phyloP scores from a whole-genome alignment of 2,888 invertebrate genomes.

The Tuberolachnus salignus region DNA sequence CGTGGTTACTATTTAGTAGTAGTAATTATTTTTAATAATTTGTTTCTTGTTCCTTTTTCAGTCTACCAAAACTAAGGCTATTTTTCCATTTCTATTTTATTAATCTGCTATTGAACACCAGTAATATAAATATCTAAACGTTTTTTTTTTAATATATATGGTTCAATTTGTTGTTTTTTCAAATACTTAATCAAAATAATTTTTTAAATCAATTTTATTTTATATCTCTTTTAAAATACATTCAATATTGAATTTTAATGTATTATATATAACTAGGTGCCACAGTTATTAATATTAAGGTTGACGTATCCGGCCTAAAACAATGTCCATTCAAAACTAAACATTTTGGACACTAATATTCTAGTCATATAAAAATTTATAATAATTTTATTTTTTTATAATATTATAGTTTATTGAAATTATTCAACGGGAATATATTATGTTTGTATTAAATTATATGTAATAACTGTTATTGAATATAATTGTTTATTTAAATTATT shows the following conservation, averaged over 20 bases:
- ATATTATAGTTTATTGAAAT: neutral
- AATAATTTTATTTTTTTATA: conserved; percentile 39
- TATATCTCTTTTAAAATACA: neutral
- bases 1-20: neutral
- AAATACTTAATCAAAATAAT: neutral
- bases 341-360: conserved; percentile 13
- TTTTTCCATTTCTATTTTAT: conserved; percentile 36
- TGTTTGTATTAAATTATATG: conserved; percentile 32
- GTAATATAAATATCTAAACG: neutral
- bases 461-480: conserved; percentile 33
- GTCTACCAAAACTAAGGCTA: neutral
- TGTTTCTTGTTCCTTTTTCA: conserved; percentile 45
- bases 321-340: conserved; percentile 25
- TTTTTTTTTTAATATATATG: neutral
- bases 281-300: neutral
- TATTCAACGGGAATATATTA: neutral
- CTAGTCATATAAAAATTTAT: conserved; percentile 38
- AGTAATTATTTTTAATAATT: conserved; percentile 18
- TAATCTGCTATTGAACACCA: neutral
- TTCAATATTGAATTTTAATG: conserved; percentile 2
- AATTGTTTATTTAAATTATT: conserved; percentile 18
- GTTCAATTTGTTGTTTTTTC: neutral
- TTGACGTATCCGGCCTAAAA: conserved; percentile 31
- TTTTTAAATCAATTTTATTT: neutral
- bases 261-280: neutral